Base-by-base conservation (phyloP, 2,888 invertebrate genomes). In the Leptinotarsa peninsularis region DNA sequence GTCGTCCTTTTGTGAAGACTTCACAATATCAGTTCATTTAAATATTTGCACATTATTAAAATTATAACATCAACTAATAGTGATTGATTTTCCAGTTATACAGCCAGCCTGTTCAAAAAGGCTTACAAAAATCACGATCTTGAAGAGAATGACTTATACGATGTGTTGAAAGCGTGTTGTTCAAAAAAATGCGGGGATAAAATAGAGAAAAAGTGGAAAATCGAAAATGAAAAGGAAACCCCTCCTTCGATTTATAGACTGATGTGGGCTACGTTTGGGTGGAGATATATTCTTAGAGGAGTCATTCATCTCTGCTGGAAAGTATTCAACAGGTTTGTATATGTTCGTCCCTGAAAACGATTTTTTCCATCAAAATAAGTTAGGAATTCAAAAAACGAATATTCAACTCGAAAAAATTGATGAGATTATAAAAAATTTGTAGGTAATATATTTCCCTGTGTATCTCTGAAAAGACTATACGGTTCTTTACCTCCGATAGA, bases 101-200 rank as follows among this genome's bases (percentile, higher is more conserved):
- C 93, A 0, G 86, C 92, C 71, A 91, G 91, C 79, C 90, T 91
- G 10, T 93, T 94, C 83, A 91, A 90, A 85, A 89, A 91, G 74
- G 94, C 93, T 7, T 91, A 91, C 79, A 91, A 88, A 73, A 89
- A 91, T 50, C 49, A 74, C 21, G 93, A 93, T 80, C 90, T 94
- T 56, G 91, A 91, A 82, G 90, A 91, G 52, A 88, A 90, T 56
- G 92, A 93, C 82, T 84, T 93, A 21, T 92, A 91, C 81, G 88
- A 90, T 80, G 89, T 90, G 56, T 86, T 91, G 18, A 86, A 88
- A 63, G 87, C 88, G 43, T 90, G 79, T 23, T 70, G 66, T 63
- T 82, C 83, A 1, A 76, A 82, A 43, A 75, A 76, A 76, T 76
- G 82, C 21, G 83, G 81, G 3, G 79, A 82, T 58, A 72, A 78